Conservation (phyloP, 2,113 vertebrate genomes). For the Narcine bancroftii region DNA sequence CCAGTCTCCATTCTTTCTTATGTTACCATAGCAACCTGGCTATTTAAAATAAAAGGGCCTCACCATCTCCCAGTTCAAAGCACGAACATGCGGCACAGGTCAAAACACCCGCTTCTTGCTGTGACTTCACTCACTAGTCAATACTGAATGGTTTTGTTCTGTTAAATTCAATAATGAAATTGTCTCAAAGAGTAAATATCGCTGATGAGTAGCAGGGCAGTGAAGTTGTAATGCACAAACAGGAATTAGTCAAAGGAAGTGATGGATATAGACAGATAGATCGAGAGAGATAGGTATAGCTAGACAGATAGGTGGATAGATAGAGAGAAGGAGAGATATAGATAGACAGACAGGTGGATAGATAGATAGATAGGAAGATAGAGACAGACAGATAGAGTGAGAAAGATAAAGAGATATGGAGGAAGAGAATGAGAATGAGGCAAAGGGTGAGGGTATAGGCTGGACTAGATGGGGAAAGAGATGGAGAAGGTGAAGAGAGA, state of each 20-base stretch:
- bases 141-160: neutral
- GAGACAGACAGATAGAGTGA: too few relatives aligned
- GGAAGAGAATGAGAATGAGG: neutral
- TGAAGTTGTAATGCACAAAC: neutral
- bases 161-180: neutral
- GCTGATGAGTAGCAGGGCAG: neutral
- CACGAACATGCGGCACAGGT: neutral
- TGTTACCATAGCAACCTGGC: neutral
- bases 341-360: neutral
- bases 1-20: too few relatives aligned
- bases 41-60: neutral
- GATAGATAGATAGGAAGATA: too few relatives aligned
- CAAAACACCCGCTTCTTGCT: neutral
- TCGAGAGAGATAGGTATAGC: neutral
- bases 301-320: neutral
- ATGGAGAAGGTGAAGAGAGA: too few relatives aligned
- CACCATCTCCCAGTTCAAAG: neutral
- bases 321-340: neutral
- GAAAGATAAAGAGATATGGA: neutral
- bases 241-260: neutral
- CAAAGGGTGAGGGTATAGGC: too few relatives aligned
- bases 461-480: too few relatives aligned
- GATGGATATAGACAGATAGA: neutral
- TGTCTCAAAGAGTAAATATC: neutral
- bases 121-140: neutral